A percentile compares a stretch with the other conserved stretches of the same genome.
phyloP scores from a whole-genome alignment of 2,797 vertebrate species.

The Sphenodon punctatus region DNA sequence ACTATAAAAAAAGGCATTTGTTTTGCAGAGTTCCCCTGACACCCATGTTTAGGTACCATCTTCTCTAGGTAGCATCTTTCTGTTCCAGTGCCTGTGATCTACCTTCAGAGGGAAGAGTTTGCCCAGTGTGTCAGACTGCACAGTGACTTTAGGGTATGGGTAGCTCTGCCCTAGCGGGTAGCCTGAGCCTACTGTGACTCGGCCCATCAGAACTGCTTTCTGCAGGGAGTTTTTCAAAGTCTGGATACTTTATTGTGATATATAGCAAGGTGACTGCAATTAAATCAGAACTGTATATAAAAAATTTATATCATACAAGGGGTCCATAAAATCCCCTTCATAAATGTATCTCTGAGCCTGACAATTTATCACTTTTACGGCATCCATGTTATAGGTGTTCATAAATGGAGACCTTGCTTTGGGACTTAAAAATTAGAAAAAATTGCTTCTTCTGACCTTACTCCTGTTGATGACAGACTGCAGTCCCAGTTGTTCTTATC shows the following conservation, averaged over 20 bases:
- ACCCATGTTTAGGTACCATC: too few relatives aligned
- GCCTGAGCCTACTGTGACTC: neutral
- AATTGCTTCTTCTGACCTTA: neutral
- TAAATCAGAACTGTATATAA: neutral
- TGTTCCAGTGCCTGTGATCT: too few relatives aligned
- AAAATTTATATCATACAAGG: neutral
- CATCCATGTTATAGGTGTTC: neutral
- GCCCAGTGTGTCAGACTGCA: too few relatives aligned
- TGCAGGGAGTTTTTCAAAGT: neutral
- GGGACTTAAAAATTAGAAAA: neutral
- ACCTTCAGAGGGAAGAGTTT: too few relatives aligned
- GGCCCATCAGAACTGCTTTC: neutral
- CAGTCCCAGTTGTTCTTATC: too few relatives aligned
- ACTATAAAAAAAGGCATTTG: too few relatives aligned
- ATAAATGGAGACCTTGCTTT: neutral
- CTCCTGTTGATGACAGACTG: too few relatives aligned
- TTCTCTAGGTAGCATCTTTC: too few relatives aligned
- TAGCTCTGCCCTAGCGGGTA: neutral
- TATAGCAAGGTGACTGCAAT: neutral
- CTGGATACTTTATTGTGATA: neutral
- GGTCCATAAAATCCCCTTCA: neutral
- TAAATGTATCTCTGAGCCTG: neutral
- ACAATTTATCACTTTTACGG: neutral
- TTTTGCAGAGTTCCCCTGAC: too few relatives aligned
- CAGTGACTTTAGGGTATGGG: too few relatives aligned